These are phyloP conservation scores for Spinus pinus DNA, from an alignment of 2,797 vertebrate species.

Conservation along the genomic window DNA sequence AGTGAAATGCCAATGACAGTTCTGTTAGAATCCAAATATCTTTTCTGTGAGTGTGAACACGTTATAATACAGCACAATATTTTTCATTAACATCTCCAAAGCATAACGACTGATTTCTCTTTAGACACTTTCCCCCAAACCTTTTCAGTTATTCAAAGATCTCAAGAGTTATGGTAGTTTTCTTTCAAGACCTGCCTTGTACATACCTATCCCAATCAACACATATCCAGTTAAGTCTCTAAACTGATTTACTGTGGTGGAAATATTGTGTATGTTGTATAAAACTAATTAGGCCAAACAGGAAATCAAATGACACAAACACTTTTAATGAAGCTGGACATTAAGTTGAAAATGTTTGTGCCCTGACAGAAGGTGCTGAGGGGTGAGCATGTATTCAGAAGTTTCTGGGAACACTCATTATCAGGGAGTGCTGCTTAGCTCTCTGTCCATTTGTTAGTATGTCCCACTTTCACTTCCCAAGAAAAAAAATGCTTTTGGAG, in stretches of 20 bases:
- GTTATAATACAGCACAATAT: background rate
- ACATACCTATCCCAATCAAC: background rate
- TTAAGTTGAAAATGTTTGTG: background rate
- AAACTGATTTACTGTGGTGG: background rate
- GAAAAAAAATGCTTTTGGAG: background rate
- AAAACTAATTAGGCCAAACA: background rate
- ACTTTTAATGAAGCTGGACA: background rate
- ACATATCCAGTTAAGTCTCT: background rate
- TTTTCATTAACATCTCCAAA: background rate
- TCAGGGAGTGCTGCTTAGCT: background rate
- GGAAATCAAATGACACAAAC: background rate
- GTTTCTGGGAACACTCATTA: background rate
- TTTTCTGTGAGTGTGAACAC: background rate
- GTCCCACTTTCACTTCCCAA: background rate
- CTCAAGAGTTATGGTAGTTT: background rate
- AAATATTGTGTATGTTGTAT: background rate
- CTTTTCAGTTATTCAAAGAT: background rate
- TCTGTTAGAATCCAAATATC: background rate
- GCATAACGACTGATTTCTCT: background rate
- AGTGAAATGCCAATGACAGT: background rate
- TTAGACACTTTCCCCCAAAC: background rate
- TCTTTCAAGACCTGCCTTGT: background rate
- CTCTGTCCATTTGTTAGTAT: fast-evolving
- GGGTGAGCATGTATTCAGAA: background rate
- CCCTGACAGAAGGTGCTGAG: background rate